These are phyloP conservation scores for Heliconius himera DNA, from an alignment of 1,140 invertebrate genomes.

Conservation along the genomic window DNA sequence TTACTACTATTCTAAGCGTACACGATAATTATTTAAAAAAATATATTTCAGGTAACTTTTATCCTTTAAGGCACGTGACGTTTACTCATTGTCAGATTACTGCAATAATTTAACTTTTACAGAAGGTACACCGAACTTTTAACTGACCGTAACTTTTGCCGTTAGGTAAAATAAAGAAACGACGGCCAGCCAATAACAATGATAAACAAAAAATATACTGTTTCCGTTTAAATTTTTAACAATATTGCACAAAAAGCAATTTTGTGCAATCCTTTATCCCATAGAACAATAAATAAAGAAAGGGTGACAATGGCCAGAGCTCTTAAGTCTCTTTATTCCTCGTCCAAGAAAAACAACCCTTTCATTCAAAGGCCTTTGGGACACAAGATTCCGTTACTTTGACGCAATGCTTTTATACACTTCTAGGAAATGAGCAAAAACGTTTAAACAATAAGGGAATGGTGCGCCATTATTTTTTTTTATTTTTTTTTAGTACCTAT, in stretches of 20 bases:
- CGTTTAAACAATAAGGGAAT: slow-evolving; percentile 24
- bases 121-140: neutral
- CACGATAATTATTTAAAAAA: neutral
- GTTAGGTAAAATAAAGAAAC: neutral
- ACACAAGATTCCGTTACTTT: slow-evolving; percentile 66
- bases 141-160: neutral
- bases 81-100: neutral
- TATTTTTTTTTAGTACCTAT: neutral
- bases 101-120: neutral
- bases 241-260: slow-evolving; percentile 63
- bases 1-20: neutral
- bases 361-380: slow-evolving; percentile 69
- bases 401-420: slow-evolving; percentile 59
- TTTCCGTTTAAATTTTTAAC: slow-evolving; percentile 37
- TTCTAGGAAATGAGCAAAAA: slow-evolving; percentile 58
- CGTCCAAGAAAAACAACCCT: slow-evolving; percentile 76
- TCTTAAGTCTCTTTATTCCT: slow-evolving; percentile 68
- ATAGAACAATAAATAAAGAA: slow-evolving; percentile 67
- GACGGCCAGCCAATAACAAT: slow-evolving; percentile 3
- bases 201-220: slow-evolving; percentile 25
- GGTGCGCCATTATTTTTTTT: neutral
- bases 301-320: slow-evolving; percentile 63
- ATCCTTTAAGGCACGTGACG: neutral
- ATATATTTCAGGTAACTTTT: neutral
- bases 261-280: slow-evolving; percentile 65